A percentile compares a stretch with the other conserved stretches of the same genome.
phyloP scores from a whole-genome alignment of 2,888 invertebrate species.

The Lycophotia porphyrea region DNA sequence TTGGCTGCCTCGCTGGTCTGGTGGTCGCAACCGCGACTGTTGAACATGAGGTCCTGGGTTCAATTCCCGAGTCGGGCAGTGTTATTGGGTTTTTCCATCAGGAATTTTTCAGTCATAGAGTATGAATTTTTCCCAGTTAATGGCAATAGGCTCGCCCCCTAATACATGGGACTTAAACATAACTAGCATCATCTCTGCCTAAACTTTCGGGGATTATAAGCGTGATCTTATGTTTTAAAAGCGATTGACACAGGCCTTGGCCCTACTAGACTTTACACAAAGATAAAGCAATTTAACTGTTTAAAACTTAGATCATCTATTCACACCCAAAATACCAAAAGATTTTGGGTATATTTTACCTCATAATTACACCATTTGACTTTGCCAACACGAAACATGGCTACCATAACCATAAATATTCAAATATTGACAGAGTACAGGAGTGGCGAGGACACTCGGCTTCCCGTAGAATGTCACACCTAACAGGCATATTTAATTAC shows the following conservation, averaged over 20 bases:
- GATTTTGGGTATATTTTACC: slow-evolving; percentile 17
- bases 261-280: neutral
- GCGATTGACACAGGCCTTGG: neutral
- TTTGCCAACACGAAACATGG: slow-evolving; percentile 32
- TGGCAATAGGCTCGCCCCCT: no score
- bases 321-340: slow-evolving; percentile 2
- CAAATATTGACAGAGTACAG: slow-evolving; percentile 57
- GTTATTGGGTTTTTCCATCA: no score
- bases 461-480: slow-evolving; percentile 56
- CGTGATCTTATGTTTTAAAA: neutral
- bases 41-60: no score
- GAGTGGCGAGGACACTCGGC: slow-evolving; percentile 55
- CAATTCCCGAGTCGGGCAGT: no score
- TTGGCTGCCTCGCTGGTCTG: no score
- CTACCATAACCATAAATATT: slow-evolving; percentile 48
- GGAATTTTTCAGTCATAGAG: no score
- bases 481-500: slow-evolving; percentile 52
- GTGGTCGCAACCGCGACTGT: no score
- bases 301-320: neutral
- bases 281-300: neutral
- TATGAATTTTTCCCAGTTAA: no score
- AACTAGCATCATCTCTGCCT: no score
- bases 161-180: no score
- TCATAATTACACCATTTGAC: slow-evolving; percentile 41
- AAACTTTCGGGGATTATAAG: no score